phyloP scores from a whole-genome alignment of 2,888 invertebrate genomes.

The Papilio elwesi region DNA sequence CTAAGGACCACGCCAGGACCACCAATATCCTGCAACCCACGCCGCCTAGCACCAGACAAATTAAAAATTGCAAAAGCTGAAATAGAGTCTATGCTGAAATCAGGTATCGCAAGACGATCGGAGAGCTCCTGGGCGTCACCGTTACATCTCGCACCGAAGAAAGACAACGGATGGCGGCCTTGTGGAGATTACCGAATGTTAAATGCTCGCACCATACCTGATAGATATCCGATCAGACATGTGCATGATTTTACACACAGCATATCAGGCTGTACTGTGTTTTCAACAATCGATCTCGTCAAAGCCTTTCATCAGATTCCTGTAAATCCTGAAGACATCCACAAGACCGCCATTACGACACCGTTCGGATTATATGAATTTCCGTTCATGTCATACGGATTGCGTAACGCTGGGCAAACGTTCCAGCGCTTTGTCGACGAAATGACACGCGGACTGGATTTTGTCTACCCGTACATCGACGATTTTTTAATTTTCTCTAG shows the following conservation, averaged over 20 bases:
- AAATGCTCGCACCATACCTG: conserved; percentile 34
- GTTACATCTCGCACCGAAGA: conserved; percentile 14
- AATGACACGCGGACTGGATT: conserved; percentile 14
- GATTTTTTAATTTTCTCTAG: conserved; percentile 18
- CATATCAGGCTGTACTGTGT: too few species aligned
- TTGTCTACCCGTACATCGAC: conserved; percentile 20
- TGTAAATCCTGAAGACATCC: conserved; percentile 51
- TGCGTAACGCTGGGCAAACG: conserved; percentile 62
- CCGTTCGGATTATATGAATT: conserved; percentile 7
- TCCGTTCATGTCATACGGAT: conserved; percentile 53
- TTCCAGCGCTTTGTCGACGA: conserved; percentile 54
- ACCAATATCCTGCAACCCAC: background rate
- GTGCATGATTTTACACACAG: conserved; percentile 40
- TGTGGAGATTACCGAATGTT: conserved; percentile 38
- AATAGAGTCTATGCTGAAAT: too few species aligned
- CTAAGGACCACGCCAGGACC: conserved; percentile 43
- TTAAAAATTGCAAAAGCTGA: background rate
- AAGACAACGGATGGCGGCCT: conserved; percentile 35
- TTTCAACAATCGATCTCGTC: conserved; percentile 35
- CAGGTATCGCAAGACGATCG: too few species aligned
- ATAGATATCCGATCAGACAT: conserved; percentile 35
- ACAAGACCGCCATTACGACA: conserved; percentile 49
- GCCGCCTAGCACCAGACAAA: background rate
- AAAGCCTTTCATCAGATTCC: conserved; percentile 57
- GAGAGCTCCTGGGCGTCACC: conserved; percentile 41